Base-by-base conservation (phyloP, 2,797 vertebrate species). In the Artibeus lituratus region DNA sequence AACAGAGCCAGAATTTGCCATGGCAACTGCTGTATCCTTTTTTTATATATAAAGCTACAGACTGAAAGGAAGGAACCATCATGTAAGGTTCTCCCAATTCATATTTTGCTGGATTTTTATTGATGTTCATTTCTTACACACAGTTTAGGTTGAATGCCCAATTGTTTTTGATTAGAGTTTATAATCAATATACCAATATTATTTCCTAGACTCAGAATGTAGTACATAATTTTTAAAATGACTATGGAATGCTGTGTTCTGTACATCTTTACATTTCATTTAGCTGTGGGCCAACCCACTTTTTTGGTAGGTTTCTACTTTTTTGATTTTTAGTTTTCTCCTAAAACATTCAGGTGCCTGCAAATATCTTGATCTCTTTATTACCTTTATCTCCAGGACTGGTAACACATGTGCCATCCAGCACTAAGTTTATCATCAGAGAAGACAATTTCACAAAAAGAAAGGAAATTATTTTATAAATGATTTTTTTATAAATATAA, bases 1-100 rank as follows among this genome's bases (percentile, higher is more conserved):
- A 65, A 18, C 44, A 76, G 37, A 93, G 69, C 69, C 87, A 91
- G 81, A 95, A 15, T 96, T 97, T 97, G 70, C 86, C 86, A 96
- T 94, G 88, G 91, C 73, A 97, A 96, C 93, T 55, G 49, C n/a
- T 51, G 2, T 35, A 86, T 76, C 42, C 12, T 73, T 91, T 85
- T 85, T 53, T 65, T 65, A 72, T 55, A 87, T 67, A 72, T 92
- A 95, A 93, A 95, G 51, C 57, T 65, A 85, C 73, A 92, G 44
- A 92, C n/a, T 89, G 80, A 70, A 77, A 95, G 81, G 62, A 92
- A 87, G 57, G 62, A 93, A 72, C 18, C 47, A 49, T 73, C 26
- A 81, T 80, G 16, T 85, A 37, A 78, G n/a, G n/a, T 9, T 82
- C 8, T 95, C 78, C n/a, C 44, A 70, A 51, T 57, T 87, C 78